A percentile compares a stretch with the other conserved stretches of the same genome.
Evolutionary conservation across 2,888 invertebrate genomes (phyloP).

Genomic region (Noctua janthina): DNA sequence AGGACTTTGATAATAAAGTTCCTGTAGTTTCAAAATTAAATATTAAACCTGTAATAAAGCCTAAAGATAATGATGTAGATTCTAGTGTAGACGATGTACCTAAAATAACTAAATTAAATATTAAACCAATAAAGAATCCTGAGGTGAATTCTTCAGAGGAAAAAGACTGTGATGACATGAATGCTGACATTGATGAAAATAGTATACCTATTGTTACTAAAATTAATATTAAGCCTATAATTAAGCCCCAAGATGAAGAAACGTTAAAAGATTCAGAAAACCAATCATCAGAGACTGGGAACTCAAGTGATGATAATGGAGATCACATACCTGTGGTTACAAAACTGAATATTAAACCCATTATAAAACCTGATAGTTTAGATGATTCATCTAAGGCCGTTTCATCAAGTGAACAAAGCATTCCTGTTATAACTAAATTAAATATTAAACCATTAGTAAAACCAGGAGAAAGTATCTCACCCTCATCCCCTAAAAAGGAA

Average conservation of each 20-base stretch:
- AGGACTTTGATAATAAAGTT: constrained; percentile 82
- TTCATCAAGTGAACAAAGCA: constrained; percentile 75
- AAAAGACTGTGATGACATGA: constrained; percentile 87
- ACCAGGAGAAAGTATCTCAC: constrained; percentile 78
- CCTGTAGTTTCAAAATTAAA: constrained; percentile 90
- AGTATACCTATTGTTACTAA: constrained; percentile 88
- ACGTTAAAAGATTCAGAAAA: constrained; percentile 84
- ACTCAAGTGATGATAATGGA: constrained; percentile 87
- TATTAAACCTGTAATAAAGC: constrained; percentile 89
- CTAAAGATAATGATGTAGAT: constrained; percentile 87
- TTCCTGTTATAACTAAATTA: constrained; percentile 85
- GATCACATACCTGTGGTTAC: constrained; percentile 87
- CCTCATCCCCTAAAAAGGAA: constrained; percentile 84
- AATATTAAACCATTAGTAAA: constrained; percentile 86
- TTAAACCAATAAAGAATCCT: constrained; percentile 89
- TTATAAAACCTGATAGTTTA: constrained; percentile 82
- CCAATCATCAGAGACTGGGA: constrained; percentile 87
- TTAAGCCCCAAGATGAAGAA: constrained; percentile 86
- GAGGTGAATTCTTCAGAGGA: constrained; percentile 83
- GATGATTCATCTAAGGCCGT: constrained; percentile 74
- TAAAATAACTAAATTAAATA: constrained; percentile 89
- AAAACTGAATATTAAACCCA: constrained; percentile 91
- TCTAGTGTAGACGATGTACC: constrained; percentile 86
- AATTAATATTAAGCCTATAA: constrained; percentile 90
- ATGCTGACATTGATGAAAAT: constrained; percentile 82